These are phyloP conservation scores for Poecilia wingei DNA, from an alignment of 2,797 vertebrate species.

Conservation along the genomic window DNA sequence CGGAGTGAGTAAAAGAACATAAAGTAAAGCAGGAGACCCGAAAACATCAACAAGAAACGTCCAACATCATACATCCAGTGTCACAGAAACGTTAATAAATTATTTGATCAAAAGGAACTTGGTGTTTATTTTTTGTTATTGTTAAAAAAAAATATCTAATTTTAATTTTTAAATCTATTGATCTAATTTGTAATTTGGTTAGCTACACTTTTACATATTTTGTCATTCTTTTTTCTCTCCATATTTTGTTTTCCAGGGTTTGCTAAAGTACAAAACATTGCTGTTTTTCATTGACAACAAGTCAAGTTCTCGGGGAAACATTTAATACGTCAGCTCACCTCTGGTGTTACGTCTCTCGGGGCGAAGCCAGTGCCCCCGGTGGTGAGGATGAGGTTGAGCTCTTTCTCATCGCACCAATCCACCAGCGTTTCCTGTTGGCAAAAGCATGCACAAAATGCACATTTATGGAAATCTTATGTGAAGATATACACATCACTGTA, in stretches of 20 bases:
- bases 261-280: not conserved
- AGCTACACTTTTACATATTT: not conserved
- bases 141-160: not conserved
- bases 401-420: slow-evolving; percentile 99
- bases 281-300: not conserved
- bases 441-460: slow-evolving; percentile 17
- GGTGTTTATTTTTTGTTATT: not conserved
- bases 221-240: too few relatives aligned
- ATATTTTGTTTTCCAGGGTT: not conserved
- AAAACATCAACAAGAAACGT: not conserved
- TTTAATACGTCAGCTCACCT: slow-evolving; percentile 79
- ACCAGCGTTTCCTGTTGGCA: slow-evolving; percentile 91
- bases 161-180: not conserved
- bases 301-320: not conserved
- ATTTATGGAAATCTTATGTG: not conserved
- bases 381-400: slow-evolving; percentile 98
- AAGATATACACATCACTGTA: not conserved
- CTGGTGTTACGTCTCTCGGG: slow-evolving; percentile 97
- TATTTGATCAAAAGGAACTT: not conserved
- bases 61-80: not conserved
- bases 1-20: not conserved
- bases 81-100: not conserved
- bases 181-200: not conserved
- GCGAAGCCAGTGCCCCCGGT: slow-evolving; percentile 98
- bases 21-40: not conserved